phyloP scores from a whole-genome alignment of 1,140 invertebrate genomes.

The Leptinotarsa lineolata region DNA sequence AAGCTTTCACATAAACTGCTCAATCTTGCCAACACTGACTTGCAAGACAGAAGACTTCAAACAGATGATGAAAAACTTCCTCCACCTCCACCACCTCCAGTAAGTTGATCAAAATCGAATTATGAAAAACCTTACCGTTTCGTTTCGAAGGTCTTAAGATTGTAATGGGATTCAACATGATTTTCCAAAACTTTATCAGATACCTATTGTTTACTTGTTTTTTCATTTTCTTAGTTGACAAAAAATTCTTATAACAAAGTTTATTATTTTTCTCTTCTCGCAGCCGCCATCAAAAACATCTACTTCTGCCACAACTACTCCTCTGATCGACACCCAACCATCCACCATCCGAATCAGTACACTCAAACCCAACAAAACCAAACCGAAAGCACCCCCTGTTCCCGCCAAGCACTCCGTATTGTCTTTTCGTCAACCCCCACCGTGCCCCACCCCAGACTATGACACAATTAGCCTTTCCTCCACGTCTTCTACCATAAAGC shows the following conservation, averaged over 20 bases:
- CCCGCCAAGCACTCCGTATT: constrained; percentile 53
- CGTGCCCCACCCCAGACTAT: constrained; percentile 70
- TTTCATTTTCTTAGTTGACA: neutral
- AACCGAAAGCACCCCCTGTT: constrained; percentile 55
- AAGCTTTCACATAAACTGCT: constrained; percentile 44
- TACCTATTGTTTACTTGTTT: neutral
- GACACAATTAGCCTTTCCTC: constrained; percentile 55
- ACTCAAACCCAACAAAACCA: constrained; percentile 39
- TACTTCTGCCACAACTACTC: constrained; percentile 1
- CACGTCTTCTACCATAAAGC: constrained; percentile 43
- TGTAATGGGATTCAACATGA: too few species aligned
- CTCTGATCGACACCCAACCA: constrained; percentile 1
- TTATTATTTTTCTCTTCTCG: neutral
- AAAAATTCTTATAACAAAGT: neutral
- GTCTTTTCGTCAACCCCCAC: constrained; percentile 53
- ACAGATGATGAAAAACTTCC: constrained; percentile 33
- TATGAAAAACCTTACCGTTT: too few species aligned
- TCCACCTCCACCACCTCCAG: constrained; percentile 65
- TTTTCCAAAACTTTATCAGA: neutral
- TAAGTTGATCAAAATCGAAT: constrained; percentile 51
- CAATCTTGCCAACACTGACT: constrained; percentile 33
- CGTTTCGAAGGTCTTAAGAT: too few species aligned
- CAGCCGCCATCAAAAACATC: constrained; percentile 30
- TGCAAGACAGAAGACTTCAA: constrained; percentile 31
- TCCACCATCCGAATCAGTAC: constrained; percentile 32